Evolutionary conservation across 2,888 invertebrate species (phyloP).

Genomic region (Oscheius myriophilus): DNA sequence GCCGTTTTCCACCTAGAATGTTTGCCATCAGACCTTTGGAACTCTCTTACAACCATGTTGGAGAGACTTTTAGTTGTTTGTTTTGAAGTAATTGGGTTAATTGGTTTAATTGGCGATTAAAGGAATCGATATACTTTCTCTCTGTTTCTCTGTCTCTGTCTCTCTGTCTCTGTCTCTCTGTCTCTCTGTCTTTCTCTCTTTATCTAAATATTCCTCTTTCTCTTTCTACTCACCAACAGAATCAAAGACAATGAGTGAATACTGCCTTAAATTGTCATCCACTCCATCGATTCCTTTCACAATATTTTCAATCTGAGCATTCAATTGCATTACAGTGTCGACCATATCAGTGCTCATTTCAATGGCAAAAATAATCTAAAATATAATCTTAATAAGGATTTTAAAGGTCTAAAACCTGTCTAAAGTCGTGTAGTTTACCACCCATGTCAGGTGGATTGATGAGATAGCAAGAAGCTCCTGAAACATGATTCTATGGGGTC

Average conservation of each 20-base stretch:
- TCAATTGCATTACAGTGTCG: background rate
- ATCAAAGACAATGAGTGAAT: conserved; percentile 5
- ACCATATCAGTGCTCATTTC: conserved; percentile 9
- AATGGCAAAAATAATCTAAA: conserved; percentile 12
- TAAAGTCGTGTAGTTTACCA: conserved; percentile 17
- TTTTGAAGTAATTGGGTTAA: background rate
- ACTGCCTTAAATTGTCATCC: conserved; percentile 1
- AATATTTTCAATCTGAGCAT: background rate
- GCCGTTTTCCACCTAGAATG: no score
- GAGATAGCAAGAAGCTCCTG: no score
- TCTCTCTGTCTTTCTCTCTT: conserved; percentile 6
- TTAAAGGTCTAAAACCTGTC: conserved; percentile 10
- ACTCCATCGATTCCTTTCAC: background rate
- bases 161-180: conserved; percentile 8
- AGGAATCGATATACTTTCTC: no score
- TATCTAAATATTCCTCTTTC: background rate
- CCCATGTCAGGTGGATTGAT: conserved; percentile 10
- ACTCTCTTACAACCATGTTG: no score
- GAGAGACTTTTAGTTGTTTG: no score
- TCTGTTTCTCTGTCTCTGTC: conserved; percentile 8
- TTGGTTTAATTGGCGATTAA: background rate
- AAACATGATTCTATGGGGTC: no score
- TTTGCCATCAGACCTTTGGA: no score
- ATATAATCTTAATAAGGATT: background rate
- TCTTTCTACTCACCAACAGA: background rate